Conservation (phyloP, 2,113 vertebrate species). For the Eurystomus gularis region DNA sequence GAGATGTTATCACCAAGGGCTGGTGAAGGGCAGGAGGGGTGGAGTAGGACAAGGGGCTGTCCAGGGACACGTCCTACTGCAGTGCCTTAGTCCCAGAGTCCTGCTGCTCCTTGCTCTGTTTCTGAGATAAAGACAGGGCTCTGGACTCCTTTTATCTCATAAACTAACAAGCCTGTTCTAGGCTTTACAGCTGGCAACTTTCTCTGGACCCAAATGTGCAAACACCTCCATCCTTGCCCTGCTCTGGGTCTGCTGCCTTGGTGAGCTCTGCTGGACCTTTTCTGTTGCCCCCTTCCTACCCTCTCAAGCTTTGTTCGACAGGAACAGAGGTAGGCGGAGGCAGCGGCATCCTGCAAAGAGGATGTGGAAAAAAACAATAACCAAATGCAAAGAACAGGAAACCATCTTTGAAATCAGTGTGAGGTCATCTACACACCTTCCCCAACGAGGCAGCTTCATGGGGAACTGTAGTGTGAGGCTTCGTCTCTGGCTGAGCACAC, state of each 20-base stretch:
- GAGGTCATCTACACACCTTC: not conserved
- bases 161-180: not conserved
- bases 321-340: not conserved
- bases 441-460: not conserved
- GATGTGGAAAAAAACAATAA: conserved; percentile 10
- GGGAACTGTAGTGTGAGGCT: not conserved
- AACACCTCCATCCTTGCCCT: not conserved
- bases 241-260: not conserved
- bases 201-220: not conserved
- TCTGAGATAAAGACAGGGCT: not conserved
- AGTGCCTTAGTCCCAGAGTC: not conserved
- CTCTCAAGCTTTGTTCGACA: not conserved
- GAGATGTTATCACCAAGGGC: not conserved
- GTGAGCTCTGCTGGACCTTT: not conserved
- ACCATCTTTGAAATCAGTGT: not conserved
- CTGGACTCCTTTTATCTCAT: not conserved
- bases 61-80: not conserved
- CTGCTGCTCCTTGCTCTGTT: not conserved
- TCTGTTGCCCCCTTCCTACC: not conserved
- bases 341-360: not conserved
- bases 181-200: not conserved
- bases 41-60: not conserved
- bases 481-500: rapidly evolving
- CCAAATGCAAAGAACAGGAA: conserved; percentile 24
- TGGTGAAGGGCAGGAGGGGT: not conserved